Evolutionary conservation across 1,140 invertebrate species (phyloP).

Genomic region (Trypoxylus dichotomus): DNA sequence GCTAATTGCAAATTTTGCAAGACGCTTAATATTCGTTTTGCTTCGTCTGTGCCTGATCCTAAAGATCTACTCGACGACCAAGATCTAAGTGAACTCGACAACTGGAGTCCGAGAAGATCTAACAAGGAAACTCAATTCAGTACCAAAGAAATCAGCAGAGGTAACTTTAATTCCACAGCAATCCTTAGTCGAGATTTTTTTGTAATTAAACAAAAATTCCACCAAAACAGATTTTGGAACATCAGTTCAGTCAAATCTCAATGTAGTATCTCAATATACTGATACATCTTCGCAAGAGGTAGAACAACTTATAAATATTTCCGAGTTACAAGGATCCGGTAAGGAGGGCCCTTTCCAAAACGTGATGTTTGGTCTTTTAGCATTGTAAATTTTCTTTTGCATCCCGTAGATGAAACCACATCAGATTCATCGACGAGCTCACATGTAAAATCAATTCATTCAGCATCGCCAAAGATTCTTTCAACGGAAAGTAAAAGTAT

Average conservation of each 20-base stretch:
- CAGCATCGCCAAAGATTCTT: no score
- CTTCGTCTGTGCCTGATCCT: background rate
- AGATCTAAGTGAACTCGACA: constrained; percentile 6
- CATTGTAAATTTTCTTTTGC: no score
- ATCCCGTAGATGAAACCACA: no score
- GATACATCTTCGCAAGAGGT: no score
- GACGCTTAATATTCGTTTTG: background rate
- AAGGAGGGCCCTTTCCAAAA: no score
- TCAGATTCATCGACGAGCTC: no score
- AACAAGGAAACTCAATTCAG: background rate
- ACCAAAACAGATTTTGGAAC: background rate
- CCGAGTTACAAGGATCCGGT: no score
- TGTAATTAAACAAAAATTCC: background rate
- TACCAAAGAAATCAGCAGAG: background rate
- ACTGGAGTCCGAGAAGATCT: background rate
- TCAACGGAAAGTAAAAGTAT: no score
- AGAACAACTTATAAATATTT: no score
- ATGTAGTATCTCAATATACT: no score
- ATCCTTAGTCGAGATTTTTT: background rate
- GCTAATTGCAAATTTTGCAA: background rate
- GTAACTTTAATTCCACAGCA: background rate
- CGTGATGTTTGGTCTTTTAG: no score
- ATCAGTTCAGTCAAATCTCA: background rate
- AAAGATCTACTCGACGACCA: background rate
- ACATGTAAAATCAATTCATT: no score